Conservation (phyloP, 1,140 invertebrate species). For the Drosophila kepulauana region DNA sequence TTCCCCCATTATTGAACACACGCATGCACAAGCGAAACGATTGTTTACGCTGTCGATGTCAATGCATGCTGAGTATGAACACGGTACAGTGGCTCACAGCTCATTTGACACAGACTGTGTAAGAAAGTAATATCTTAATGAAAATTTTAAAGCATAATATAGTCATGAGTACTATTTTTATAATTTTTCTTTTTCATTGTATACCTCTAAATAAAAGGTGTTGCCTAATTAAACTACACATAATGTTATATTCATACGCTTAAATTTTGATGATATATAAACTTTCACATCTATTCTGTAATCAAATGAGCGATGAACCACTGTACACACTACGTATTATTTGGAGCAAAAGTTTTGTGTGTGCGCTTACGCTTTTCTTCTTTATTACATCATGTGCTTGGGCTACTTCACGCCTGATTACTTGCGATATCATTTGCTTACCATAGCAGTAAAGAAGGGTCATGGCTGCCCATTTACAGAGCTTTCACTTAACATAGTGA, state of each 20-base stretch:
- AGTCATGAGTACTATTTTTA: too few species aligned
- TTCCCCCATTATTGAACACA: conserved; percentile 48
- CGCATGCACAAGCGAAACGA: conserved; percentile 37
- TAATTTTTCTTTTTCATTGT: too few species aligned
- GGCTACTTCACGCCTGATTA: conserved; percentile 29
- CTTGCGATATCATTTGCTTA: conserved; percentile 14
- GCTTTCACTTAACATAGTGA: conserved; percentile 37
- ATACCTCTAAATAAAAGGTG: too few species aligned
- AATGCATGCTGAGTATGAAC: conserved; percentile 59
- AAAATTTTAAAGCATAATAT: too few species aligned
- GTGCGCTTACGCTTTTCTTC: conserved; percentile 40
- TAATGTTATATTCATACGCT: too few species aligned
- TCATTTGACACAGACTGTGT: too few species aligned
- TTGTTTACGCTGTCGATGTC: conserved; percentile 69
- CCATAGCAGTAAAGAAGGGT: conserved; percentile 19
- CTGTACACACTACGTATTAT: conserved; percentile 27
- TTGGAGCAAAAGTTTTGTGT: conserved; percentile 13
- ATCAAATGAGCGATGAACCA: too few species aligned
- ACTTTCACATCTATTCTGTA: too few species aligned
- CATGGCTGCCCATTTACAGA: conserved; percentile 23
- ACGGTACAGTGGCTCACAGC: too few species aligned
- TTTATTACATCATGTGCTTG: conserved; percentile 73
- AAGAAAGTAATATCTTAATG: too few species aligned
- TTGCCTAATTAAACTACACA: too few species aligned
- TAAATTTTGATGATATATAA: too few species aligned